A percentile compares a stretch with the other conserved stretches of the same genome.
These are phyloP conservation scores for Crypturellus undulatus DNA, from an alignment of 2,113 vertebrate genomes.

Conservation along the genomic window DNA sequence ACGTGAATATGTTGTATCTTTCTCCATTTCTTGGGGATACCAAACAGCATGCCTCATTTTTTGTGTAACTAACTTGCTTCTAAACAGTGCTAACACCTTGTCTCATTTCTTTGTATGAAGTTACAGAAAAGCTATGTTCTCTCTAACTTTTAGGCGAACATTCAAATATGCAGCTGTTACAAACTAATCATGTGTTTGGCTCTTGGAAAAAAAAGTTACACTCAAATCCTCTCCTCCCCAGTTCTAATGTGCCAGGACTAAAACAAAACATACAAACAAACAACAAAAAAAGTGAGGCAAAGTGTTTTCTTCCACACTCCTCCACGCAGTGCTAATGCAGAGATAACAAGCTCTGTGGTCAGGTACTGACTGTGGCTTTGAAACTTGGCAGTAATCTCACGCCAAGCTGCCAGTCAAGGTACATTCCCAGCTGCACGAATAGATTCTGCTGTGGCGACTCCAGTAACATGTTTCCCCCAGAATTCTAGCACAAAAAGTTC, in stretches of 20 bases:
- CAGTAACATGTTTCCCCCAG: neutral
- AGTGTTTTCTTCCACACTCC: neutral
- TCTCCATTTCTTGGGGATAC: neutral
- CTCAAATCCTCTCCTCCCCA: neutral
- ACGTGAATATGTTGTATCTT: accelerated
- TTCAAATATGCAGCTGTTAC: neutral
- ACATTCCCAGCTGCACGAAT: too few relatives aligned
- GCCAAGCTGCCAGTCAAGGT: neutral
- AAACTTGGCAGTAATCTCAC: neutral
- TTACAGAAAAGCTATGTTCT: neutral
- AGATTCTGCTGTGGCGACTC: neutral
- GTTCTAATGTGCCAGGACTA: neutral
- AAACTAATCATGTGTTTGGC: neutral
- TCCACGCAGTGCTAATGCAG: neutral
- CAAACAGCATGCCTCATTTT: neutral
- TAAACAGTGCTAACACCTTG: neutral
- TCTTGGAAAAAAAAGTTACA: neutral
- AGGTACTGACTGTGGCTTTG: neutral
- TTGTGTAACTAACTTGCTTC: neutral
- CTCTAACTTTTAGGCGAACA: neutral
- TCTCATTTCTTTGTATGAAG: neutral
- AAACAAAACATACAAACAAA: neutral
- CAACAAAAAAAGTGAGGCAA: neutral
- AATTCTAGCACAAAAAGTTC: neutral
- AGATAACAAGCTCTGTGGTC: neutral